These are phyloP conservation scores for Cerastis rubricosa DNA, from an alignment of 2,888 invertebrate species.

Conservation along the genomic window DNA sequence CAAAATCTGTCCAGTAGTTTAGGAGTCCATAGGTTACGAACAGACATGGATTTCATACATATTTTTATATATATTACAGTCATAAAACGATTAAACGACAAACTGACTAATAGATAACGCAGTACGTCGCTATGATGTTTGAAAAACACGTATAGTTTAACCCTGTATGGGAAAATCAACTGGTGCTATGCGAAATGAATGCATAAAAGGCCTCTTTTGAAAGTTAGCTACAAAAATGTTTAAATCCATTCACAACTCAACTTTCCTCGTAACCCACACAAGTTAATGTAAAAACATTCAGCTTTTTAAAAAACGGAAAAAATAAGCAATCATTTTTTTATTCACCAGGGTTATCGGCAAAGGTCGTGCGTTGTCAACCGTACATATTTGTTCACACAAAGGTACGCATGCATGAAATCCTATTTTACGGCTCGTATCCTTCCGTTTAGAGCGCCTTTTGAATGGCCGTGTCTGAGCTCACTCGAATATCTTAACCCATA, in stretches of 20 bases:
- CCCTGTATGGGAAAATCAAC: background rate
- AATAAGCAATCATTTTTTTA: slow-evolving; percentile 78
- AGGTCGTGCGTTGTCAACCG: slow-evolving; percentile 88
- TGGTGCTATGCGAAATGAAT: background rate
- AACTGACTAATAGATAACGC: background rate
- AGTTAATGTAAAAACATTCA: slow-evolving; percentile 45
- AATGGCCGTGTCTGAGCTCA: slow-evolving; percentile 85
- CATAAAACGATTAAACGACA: background rate
- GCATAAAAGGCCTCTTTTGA: background rate
- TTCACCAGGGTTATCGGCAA: slow-evolving; percentile 82
- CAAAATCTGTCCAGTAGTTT: no score
- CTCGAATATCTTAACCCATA: slow-evolving; percentile 83
- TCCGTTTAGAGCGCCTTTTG: slow-evolving; percentile 88
- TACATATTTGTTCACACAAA: slow-evolving; percentile 89
- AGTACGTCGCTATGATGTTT: background rate
- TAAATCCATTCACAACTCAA: slow-evolving; percentile 25
- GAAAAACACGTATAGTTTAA: background rate
- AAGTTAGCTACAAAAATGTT: slow-evolving; percentile 19
- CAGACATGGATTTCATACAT: no score
- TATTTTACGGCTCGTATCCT: slow-evolving; percentile 89
- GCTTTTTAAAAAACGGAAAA: slow-evolving; percentile 53
- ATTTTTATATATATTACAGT: no score
- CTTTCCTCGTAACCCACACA: slow-evolving; percentile 20
- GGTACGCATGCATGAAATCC: slow-evolving; percentile 90
- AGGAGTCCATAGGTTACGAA: no score